Base-by-base conservation (phyloP, 64 coral and sea anemone genomes). In the Pocillopora damicornis region DNA sequence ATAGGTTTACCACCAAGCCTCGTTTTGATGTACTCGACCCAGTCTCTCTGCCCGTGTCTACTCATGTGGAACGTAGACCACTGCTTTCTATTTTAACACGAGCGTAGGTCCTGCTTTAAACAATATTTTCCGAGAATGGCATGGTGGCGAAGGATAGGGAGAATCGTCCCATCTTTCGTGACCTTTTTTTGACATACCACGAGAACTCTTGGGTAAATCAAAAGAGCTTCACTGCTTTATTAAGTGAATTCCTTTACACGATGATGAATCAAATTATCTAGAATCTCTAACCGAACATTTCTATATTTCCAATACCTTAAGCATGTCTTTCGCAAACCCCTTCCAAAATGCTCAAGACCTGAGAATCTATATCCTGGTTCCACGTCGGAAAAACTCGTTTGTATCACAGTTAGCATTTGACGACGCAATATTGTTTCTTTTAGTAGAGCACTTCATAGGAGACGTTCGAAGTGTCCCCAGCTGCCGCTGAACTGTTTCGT, bases 401-500 rank as follows among this genome's bases (percentile, higher is more conserved):
- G 67, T 11, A 71, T 20, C 18, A 69, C 18, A 69, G 66, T 17
- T 23, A 71, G 22, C 67, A 5, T 71, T 71, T 71, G 67, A 71
- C 22, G 22, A 26, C 22, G 67, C 2, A 71, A 8, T 7, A 18
- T 20, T 57, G 75, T 57, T 77, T 77, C 9, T 57, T 18, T 5
- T 15, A 5, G 37, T 77, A 22, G 14, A 56, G 57, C 75, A 15
- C 18, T 57, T 58, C 18, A 11, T 9, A 58, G 75, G 45, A 57
- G 75, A 77, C 37, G 37, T 16, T 2, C 15, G 42, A 15, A 64
- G 60, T 83, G 61, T 38, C 63, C 60, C 58, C 9, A 83, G 18
- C 61, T 62, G 80, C 42, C 80, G 23, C 9, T 67, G 61, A 83
- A 42, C 35, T 67, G 9, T 66, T 18, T 83, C 13, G 80, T 83